These are phyloP conservation scores for Piaya cayana DNA, from an alignment of 2,113 vertebrate genomes.

Conservation along the genomic window DNA sequence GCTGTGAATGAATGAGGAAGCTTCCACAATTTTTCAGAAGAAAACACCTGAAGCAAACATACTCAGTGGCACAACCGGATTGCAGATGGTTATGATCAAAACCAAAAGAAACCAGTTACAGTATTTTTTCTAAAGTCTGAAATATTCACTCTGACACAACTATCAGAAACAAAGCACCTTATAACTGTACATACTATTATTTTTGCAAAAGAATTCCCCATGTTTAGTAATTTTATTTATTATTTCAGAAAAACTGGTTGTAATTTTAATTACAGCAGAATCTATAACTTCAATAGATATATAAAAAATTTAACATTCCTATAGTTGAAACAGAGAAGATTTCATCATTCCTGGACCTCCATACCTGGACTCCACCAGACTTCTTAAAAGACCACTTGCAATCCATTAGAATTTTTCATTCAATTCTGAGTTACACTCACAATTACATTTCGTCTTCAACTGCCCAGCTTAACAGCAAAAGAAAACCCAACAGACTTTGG, in stretches of 20 bases:
- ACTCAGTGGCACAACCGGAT: background rate
- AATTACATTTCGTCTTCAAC: background rate
- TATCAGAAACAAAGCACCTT: background rate
- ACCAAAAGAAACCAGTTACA: background rate
- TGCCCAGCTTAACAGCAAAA: background rate
- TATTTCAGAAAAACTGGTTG: background rate
- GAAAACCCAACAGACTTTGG: background rate
- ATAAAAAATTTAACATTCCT: background rate
- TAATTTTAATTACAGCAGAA: background rate
- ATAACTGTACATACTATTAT: background rate
- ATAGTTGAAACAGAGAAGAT: background rate
- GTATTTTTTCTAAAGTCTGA: background rate
- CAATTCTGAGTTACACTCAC: background rate
- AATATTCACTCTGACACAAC: background rate
- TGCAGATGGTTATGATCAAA: background rate
- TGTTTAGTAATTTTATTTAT: background rate
- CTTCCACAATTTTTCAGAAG: background rate
- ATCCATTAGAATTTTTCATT: background rate
- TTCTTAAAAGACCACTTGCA: background rate
- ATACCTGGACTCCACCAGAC: background rate
- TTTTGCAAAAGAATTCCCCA: background rate
- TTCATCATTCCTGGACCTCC: background rate
- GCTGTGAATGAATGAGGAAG: background rate
- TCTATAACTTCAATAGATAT: background rate
- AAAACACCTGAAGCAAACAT: background rate